Conservation (phyloP, 2,888 invertebrate genomes). For the Nomada hirtipes region DNA sequence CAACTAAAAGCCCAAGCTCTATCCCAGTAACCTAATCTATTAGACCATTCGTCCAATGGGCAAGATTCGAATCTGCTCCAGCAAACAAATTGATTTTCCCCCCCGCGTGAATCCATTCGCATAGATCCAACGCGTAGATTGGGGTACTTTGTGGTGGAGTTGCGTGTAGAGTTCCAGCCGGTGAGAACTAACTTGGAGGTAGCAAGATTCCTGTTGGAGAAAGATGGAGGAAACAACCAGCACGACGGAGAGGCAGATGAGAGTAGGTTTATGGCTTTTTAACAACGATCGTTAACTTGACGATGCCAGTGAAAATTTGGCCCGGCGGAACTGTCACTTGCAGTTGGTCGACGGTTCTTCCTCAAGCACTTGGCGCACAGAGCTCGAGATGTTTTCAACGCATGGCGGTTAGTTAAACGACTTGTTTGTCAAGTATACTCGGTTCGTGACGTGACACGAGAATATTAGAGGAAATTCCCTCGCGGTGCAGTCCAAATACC, state of each 20-base stretch:
- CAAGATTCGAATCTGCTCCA: not conserved
- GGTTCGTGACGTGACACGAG: not conserved
- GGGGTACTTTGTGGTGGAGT: not conserved
- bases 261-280: slow-evolving; percentile 69
- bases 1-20: not conserved
- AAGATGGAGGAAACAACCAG: slow-evolving; percentile 13
- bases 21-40: not conserved
- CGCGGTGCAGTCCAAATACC: not conserved
- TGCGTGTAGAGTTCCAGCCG: not conserved
- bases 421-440: slow-evolving; percentile 9
- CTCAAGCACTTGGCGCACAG: slow-evolving; percentile 13
- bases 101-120: not conserved
- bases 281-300: slow-evolving; percentile 67
- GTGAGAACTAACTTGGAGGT: not conserved
- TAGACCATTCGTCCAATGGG: not conserved
- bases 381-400: slow-evolving; percentile 23
- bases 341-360: slow-evolving; percentile 42
- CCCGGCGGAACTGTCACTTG: slow-evolving; percentile 24
- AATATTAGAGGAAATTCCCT: not conserved
- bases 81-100: slow-evolving; percentile 2
- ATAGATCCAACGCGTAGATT: not conserved
- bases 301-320: slow-evolving; percentile 41
- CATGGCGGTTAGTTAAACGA: slow-evolving; percentile 23
- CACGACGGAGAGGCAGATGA: slow-evolving; percentile 24
- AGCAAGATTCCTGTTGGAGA: not conserved